phyloP scores from a whole-genome alignment of 2,797 vertebrate species.

The Odontamblyopus rebecca region DNA sequence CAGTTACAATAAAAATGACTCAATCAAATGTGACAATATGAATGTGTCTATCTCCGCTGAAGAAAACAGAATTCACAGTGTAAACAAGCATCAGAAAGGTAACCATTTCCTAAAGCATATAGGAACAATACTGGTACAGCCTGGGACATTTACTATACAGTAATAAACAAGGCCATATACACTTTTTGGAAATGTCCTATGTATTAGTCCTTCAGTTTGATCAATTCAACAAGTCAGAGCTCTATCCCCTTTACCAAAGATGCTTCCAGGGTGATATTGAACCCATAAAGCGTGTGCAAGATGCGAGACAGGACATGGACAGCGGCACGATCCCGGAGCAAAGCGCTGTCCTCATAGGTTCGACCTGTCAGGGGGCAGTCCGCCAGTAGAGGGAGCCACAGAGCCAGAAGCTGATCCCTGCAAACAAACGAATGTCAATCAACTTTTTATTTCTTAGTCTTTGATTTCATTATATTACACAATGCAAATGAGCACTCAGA shows the following conservation, averaged over 20 bases:
- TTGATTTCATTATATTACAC: neutral
- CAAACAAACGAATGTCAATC: constrained; percentile 4
- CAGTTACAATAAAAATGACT: constrained; percentile 36
- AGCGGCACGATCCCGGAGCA: constrained; percentile 86
- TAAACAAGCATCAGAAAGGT: constrained; percentile 66
- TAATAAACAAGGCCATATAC: constrained; percentile 60
- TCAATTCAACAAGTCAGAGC: constrained; percentile 76
- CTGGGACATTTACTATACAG: constrained; percentile 59
- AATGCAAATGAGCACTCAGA: neutral
- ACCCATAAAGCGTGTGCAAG: constrained; percentile 91
- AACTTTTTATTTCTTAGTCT: neutral
- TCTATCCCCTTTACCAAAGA: constrained; percentile 94
- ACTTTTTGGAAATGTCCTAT: constrained; percentile 15
- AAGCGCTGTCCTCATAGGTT: constrained; percentile 90
- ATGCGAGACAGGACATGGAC: constrained; percentile 88
- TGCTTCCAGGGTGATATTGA: constrained; percentile 89
- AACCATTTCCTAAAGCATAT: constrained; percentile 66
- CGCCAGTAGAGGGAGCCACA: constrained; percentile 92
- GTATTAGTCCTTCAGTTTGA: neutral
- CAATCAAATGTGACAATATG: constrained; percentile 43
- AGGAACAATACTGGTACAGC: constrained; percentile 27
- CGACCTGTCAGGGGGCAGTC: constrained; percentile 84
- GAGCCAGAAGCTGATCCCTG: constrained; percentile 90
- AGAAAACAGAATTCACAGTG: constrained; percentile 70
- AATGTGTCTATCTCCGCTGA: constrained; percentile 38